Percentiles rank a stretch among this genome's conserved stretches.
Evolutionary conservation across 92 coral and sea anemone species (phyloP).

Genomic region (Umimayanthus chanpuru): DNA sequence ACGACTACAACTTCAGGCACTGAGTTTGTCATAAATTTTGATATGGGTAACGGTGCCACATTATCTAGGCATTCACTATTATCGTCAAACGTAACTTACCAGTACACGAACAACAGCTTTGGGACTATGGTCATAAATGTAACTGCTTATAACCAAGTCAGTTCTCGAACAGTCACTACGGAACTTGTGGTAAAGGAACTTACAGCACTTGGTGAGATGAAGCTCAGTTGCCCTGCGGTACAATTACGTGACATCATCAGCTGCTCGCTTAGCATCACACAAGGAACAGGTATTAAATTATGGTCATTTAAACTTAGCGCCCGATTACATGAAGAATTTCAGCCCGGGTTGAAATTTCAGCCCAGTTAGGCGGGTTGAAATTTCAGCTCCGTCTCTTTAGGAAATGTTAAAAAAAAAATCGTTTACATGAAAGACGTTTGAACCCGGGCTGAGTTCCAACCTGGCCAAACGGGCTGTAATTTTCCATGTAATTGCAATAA

Average conservation of each 20-base stretch:
- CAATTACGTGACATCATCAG: background rate
- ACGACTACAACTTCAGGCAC: slow-evolving; percentile 11
- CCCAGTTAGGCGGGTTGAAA: too few species aligned
- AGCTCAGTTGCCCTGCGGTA: slow-evolving; percentile 21
- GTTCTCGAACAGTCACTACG: background rate
- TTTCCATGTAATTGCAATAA: too few species aligned
- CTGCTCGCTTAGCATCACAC: background rate
- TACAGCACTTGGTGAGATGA: background rate
- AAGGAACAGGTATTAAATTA: slow-evolving; percentile 30
- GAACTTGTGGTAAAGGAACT: slow-evolving; percentile 7
- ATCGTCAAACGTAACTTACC: slow-evolving; percentile 6
- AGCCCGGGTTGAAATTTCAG: too few species aligned
- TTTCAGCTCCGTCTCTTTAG: too few species aligned
- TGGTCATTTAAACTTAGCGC: background rate
- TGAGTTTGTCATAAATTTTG: background rate
- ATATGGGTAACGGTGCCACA: slow-evolving; percentile 8
- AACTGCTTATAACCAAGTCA: slow-evolving; percentile 15
- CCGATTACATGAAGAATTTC: too few species aligned
- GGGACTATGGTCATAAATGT: slow-evolving; percentile 18
- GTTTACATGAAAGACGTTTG: too few species aligned
- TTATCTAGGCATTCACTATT: background rate
- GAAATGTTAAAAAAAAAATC: too few species aligned
- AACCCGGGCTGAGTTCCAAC: too few species aligned
- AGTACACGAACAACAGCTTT: slow-evolving; percentile 4
- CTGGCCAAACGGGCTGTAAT: too few species aligned